Base-by-base conservation (phyloP, 2,797 vertebrate species). In the Kryptopterus vitreolus region DNA sequence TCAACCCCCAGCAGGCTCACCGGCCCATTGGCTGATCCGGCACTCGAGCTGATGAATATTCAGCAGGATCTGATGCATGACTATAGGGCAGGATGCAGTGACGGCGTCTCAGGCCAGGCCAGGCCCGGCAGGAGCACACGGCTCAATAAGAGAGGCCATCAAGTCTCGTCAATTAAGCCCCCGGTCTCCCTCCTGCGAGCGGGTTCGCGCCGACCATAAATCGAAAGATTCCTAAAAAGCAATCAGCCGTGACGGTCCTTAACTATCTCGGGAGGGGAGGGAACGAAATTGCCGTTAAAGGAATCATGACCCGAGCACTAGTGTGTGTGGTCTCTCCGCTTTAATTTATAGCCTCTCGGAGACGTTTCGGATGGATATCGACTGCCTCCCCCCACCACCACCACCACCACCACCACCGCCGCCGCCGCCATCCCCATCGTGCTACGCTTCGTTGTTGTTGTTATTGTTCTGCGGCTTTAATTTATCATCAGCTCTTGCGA, bases 391-490 rank as follows among this genome's bases (percentile, higher is more conserved):
- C n/a, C n/a, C n/a, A n/a, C n/a, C n/a, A n/a, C n/a, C n/a, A n/a
- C n/a, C n/a, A n/a, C n/a, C n/a, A n/a, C n/a, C n/a, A n/a, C n/a
- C n/a, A n/a, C n/a, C n/a, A n/a, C n/a, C n/a, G n/a, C n/a, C n/a
- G n/a, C n/a, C 20, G 13, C 50, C 2, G 18, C 50, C 50, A 13
- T 52, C 15, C 50, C 76, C 61, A 43, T 53, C n/a, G 65, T 57
- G 48, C 73, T 70, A 73, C 38, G 70, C 78, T 73, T 58, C 69
- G 22, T 22, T 65, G 76, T 79, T 85, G 82, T 84, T 82, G 81
- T 85, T 87, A 69, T 87, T 84, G 81, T 83, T 84, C 81, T 71
- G 65, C 74, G 76, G 58, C 77, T 87, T 86, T 85, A 86, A 88
- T 88, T 88, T 81, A 82, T 87, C 85, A 84, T 78, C 85, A 65